A percentile compares a stretch with the other conserved stretches of the same genome.
Evolutionary conservation across 2,888 invertebrate genomes (phyloP).

Genomic region (Sceliomorpha sp.): DNA sequence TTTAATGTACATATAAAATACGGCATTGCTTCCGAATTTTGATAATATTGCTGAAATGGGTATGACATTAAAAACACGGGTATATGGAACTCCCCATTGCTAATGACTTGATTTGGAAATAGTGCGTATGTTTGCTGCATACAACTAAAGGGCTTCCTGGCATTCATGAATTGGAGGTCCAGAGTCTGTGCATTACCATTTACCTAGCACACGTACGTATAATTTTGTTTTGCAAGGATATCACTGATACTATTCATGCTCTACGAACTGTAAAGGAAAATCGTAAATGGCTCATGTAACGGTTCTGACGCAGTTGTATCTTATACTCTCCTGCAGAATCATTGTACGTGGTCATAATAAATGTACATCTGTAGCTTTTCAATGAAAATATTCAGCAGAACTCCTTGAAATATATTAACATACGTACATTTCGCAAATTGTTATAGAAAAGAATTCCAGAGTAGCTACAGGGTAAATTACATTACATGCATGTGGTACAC

Average conservation of each 20-base stretch:
- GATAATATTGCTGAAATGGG: too few species aligned
- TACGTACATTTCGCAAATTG: too few species aligned
- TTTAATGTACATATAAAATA: not conserved
- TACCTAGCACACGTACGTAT: not conserved
- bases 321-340: not conserved
- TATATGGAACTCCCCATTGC: too few species aligned
- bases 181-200: not conserved
- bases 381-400: too few species aligned
- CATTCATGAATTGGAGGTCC: not conserved
- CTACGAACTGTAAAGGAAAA: not conserved
- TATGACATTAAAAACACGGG: too few species aligned
- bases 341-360: too few species aligned
- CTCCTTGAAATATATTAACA: too few species aligned
- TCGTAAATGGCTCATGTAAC: not conserved
- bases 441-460: too few species aligned
- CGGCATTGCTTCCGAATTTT: too few species aligned
- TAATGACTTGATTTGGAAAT: not conserved
- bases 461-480: too few species aligned
- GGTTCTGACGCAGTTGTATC: not conserved
- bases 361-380: too few species aligned
- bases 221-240: conserved; percentile 1
- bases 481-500: too few species aligned
- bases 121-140: not conserved
- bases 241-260: not conserved
- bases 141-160: not conserved